Evolutionary conservation across 1,140 invertebrate genomes (phyloP).

Genomic region (Hycleus cichorii): DNA sequence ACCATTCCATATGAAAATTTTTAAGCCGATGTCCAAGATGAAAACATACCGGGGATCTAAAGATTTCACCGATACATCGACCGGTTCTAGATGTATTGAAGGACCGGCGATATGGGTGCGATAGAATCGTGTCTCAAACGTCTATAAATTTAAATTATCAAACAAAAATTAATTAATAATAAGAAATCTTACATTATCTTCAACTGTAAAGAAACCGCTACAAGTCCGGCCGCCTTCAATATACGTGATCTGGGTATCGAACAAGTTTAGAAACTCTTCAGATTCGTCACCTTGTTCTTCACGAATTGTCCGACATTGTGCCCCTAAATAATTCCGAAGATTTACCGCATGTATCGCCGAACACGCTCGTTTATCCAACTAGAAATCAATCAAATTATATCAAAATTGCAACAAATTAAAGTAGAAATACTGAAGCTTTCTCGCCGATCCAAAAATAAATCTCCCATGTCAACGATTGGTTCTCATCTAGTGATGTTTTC

Average conservation of each 20-base stretch:
- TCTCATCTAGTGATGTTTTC: conserved; percentile 83
- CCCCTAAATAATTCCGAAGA: conserved; percentile 90
- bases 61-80: conserved; percentile 57
- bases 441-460: conserved; percentile 99
- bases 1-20: conserved; percentile 91
- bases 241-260: conserved; percentile 89
- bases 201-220: conserved; percentile 96
- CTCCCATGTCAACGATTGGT: conserved; percentile 81
- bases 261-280: conserved; percentile 90
- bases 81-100: conserved; percentile 88
- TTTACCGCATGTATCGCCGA: conserved; percentile 99
- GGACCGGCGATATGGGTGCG: conserved; percentile 82
- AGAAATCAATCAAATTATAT: conserved; percentile 16
- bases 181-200: conserved; percentile 58
- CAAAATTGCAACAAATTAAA: not conserved
- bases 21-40: conserved; percentile 79
- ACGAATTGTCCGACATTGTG: conserved; percentile 91
- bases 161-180: not conserved
- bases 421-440: conserved; percentile 71
- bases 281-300: conserved; percentile 97
- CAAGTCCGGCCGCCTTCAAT: conserved; percentile 94
- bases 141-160: conserved; percentile 46
- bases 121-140: conserved; percentile 77
- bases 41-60: conserved; percentile 91
- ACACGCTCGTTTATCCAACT: conserved; percentile 96